phyloP scores from a whole-genome alignment of 2,888 invertebrate genomes.

The Spatulosminthurus flaviceps region DNA sequence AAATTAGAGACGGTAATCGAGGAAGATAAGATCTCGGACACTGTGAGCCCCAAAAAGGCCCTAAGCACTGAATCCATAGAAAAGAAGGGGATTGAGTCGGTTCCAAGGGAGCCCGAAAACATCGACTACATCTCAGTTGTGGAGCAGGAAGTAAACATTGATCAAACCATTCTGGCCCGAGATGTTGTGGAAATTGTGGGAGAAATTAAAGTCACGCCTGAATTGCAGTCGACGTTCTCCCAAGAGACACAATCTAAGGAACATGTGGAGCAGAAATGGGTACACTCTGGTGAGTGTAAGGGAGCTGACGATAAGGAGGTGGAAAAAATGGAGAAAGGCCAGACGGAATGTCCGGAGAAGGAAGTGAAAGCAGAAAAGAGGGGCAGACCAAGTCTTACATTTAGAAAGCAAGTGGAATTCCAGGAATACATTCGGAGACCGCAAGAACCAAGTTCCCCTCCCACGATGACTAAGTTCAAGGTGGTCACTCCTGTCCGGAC shows the following conservation, averaged over 20 bases:
- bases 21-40: slow-evolving; percentile 49
- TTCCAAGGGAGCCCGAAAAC: neutral
- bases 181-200: slow-evolving; percentile 11
- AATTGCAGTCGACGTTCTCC: no score
- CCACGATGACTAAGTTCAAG: slow-evolving; percentile 59
- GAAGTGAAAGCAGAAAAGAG: slow-evolving; percentile 10
- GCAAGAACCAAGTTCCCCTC: slow-evolving; percentile 48
- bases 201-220: slow-evolving; percentile 1
- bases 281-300: no score
- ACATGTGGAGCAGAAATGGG: no score
- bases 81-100: neutral
- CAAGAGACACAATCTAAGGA: no score
- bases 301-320: neutral
- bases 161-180: slow-evolving; percentile 21
- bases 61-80: neutral
- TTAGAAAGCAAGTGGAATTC: slow-evolving; percentile 23
- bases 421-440: slow-evolving; percentile 16
- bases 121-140: slow-evolving; percentile 23
- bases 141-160: slow-evolving; percentile 10
- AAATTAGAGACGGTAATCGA: slow-evolving; percentile 62
- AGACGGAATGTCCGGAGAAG: no score
- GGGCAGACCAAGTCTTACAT: slow-evolving; percentile 15
- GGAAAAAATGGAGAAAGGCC: neutral
- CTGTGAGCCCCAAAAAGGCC: slow-evolving; percentile 43
- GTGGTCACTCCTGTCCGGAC: slow-evolving; percentile 57